phyloP scores from a whole-genome alignment of 2,113 vertebrate species.

The Cephalopterus ornatus region DNA sequence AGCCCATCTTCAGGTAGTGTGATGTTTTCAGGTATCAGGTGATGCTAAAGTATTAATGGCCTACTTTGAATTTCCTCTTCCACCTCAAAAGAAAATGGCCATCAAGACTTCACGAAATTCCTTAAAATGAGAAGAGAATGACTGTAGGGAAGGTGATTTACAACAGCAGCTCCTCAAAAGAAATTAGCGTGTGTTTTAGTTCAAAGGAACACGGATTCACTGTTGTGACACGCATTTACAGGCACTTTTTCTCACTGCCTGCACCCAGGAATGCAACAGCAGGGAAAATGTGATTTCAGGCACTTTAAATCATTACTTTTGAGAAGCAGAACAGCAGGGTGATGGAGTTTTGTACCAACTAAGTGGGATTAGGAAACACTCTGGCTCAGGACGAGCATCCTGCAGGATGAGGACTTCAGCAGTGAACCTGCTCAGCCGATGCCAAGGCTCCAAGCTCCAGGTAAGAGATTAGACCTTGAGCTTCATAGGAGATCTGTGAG shows the following conservation, averaged over 20 bases:
- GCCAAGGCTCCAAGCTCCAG: background rate
- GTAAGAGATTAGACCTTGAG: background rate
- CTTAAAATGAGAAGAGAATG: background rate
- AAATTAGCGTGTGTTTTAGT: background rate
- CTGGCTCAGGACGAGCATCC: background rate
- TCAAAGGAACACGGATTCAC: background rate
- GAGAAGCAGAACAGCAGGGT: background rate
- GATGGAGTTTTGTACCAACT: background rate
- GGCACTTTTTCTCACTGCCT: background rate
- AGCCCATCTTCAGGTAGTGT: background rate
- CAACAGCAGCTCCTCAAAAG: background rate
- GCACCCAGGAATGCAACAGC: background rate
- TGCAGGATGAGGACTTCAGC: background rate
- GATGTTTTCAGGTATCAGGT: background rate
- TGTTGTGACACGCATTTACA: background rate
- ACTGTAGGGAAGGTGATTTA: background rate
- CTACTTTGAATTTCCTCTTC: background rate
- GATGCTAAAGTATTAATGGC: background rate
- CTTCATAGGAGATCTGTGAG: fast-evolving
- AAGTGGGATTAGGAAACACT: too few species aligned
- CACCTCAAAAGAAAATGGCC: background rate
- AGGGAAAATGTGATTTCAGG: background rate
- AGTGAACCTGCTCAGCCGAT: background rate
- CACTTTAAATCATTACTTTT: background rate
- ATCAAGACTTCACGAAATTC: background rate